Evolutionary conservation across 2,888 invertebrate species (phyloP), one percentile per base, ranked within the genome.

Genomic region (Arge pagana): DNA sequence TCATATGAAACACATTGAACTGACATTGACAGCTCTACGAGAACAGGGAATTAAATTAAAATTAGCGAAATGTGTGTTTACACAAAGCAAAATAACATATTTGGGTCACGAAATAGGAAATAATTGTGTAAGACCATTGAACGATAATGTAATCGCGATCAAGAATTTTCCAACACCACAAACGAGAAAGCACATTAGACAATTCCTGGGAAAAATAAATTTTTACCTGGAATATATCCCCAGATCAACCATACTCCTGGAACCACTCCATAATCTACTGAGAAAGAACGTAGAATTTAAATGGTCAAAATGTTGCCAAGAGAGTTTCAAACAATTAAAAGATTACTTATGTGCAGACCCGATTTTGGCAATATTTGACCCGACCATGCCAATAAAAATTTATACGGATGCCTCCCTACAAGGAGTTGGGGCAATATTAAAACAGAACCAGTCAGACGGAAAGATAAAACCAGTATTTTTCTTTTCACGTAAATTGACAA

Each of bases 121-220:
- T 5, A 30, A 42, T n/a, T 18, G 10, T 10, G 49, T 31, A 43
- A 48, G 42, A 23, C 52, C 21, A 4, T 13, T 48, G n/a, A 61
- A 52, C 16, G 52, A 60, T 43, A 55, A 62, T 36, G 21, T 61
- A 39, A 28, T 45, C 3, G 42, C 57, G 1, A 56, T 60, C 15
- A 23, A 52, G 43, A 40, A 55, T 7, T 50, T 56, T 35, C 45
- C 57, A 8, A 30, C 13, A 39, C 59, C 57, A 8, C n/a, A 52
- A 33, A 53, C 54, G 43, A 36, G 36, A 21, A 54, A 53, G 56
- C 39, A 56, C 4, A 30, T 61, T 6, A 52, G 56, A 33, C 61
- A 61, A 36, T 58, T 65, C 23, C 19, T 63, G 13, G 63, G 62
- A 1, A 61, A 60, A 50, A 50, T 64, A 18, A 62, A 61, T 51